These are phyloP conservation scores for Drosophila guanche DNA, from an alignment of 1,140 invertebrate species.

Conservation along the genomic window DNA sequence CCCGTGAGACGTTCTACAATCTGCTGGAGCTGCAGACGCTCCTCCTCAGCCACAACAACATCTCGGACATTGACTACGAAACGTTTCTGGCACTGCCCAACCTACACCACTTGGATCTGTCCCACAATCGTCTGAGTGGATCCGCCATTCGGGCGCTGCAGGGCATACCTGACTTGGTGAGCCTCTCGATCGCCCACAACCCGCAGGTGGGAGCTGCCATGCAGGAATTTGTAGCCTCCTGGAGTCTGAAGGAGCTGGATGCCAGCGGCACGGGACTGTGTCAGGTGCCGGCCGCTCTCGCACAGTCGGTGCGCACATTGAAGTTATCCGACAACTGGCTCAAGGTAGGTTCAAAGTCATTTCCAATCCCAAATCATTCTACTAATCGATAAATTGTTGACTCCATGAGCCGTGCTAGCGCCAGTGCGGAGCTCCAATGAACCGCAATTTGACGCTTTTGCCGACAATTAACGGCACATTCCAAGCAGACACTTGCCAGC, in stretches of 20 bases:
- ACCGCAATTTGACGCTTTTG: slow-evolving; percentile 76
- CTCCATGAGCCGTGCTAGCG: slow-evolving; percentile 25
- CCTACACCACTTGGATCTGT: slow-evolving; percentile 91
- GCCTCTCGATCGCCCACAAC: slow-evolving; percentile 90
- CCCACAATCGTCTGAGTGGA: slow-evolving; percentile 89
- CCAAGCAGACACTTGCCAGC: slow-evolving; percentile 45
- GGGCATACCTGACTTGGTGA: slow-evolving; percentile 89
- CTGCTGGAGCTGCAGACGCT: slow-evolving; percentile 84
- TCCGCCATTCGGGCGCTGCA: slow-evolving; percentile 90
- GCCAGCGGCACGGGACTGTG: slow-evolving; percentile 91
- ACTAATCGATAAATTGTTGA: slow-evolving; percentile 58
- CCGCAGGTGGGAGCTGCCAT: slow-evolving; percentile 85
- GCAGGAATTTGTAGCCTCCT: slow-evolving; percentile 83
- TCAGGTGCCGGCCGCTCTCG: slow-evolving; percentile 92
- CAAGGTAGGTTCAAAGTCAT: slow-evolving; percentile 58
- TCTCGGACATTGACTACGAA: slow-evolving; percentile 84
- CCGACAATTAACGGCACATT: slow-evolving; percentile 77
- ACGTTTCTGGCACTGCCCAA: slow-evolving; percentile 87
- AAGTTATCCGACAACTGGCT: slow-evolving; percentile 89
- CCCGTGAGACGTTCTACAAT: slow-evolving; percentile 81
- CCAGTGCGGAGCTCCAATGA: slow-evolving; percentile 50
- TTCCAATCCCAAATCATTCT: too few species aligned
- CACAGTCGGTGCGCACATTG: slow-evolving; percentile 92
- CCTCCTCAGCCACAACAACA: slow-evolving; percentile 85
- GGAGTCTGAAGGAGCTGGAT: slow-evolving; percentile 84